Conservation (phyloP, 1,140 invertebrate genomes). For the Ridgeia piscesae region DNA sequence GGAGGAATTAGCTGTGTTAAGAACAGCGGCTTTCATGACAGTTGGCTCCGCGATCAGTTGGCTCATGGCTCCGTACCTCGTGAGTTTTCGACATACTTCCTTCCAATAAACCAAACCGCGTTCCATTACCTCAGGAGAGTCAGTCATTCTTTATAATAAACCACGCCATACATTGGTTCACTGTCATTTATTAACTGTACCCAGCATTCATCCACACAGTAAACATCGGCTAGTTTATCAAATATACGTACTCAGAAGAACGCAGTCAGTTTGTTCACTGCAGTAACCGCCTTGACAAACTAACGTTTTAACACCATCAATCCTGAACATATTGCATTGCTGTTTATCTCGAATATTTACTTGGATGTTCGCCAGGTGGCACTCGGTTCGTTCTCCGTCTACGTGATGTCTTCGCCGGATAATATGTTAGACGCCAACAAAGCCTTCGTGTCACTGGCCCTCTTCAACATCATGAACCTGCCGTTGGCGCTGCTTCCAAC, state of each 20-base stretch:
- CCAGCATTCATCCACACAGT: background rate
- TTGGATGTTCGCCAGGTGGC: conserved; percentile 27
- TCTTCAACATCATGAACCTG: conserved; percentile 17
- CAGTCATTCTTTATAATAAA: background rate
- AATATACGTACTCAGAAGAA: background rate
- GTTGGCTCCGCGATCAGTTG: conserved; percentile 84
- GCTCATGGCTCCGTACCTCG: conserved; percentile 87
- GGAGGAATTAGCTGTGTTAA: conserved; percentile 55
- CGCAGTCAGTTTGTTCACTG: background rate
- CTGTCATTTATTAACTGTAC: conserved; percentile 74
- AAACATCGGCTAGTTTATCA: background rate
- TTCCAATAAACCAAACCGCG: background rate
- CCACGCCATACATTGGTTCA: background rate
- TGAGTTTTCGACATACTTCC: background rate
- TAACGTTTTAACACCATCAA: background rate
- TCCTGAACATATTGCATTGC: background rate
- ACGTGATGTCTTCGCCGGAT: conserved; percentile 55
- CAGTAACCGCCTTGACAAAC: background rate
- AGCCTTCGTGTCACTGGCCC: conserved; percentile 64
- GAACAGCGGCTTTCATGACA: conserved; percentile 49
- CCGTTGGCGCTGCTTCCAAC: conserved; percentile 13
- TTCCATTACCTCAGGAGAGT: background rate
- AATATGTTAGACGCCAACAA: conserved; percentile 62
- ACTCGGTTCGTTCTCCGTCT: conserved; percentile 54
- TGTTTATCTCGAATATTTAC: background rate